Percentiles rank a stretch among this genome's conserved stretches.
Evolutionary conservation across 1,140 invertebrate species (phyloP).

Genomic region (Lepeophtheirus salmonis): DNA sequence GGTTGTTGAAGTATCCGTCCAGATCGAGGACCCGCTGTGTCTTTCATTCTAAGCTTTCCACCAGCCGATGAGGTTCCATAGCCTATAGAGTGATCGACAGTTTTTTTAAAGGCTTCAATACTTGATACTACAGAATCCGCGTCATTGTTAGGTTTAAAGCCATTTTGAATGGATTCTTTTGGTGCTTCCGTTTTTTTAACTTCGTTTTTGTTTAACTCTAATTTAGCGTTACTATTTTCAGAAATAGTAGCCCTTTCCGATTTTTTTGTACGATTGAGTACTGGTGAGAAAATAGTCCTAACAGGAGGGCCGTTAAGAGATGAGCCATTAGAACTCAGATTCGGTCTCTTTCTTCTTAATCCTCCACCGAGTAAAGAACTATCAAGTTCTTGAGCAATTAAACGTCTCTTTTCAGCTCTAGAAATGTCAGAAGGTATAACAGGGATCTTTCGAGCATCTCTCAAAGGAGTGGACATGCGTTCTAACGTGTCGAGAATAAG

Average conservation of each 20-base stretch:
- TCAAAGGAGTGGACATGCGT: background rate
- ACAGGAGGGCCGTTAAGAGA: background rate
- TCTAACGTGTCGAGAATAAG: slow-evolving; percentile 5
- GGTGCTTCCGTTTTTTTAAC: no score
- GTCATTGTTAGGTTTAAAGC: background rate
- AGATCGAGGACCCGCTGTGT: background rate
- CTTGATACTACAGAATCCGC: background rate
- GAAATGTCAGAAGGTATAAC: background rate
- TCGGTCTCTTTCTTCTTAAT: background rate
- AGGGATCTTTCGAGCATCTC: background rate
- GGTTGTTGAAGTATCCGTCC: background rate
- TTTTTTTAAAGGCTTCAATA: background rate
- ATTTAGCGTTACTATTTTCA: background rate
- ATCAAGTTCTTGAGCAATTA: background rate
- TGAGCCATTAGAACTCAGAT: background rate
- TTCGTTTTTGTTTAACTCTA: background rate
- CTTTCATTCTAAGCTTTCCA: background rate
- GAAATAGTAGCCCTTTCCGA: background rate
- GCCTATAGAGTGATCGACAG: background rate
- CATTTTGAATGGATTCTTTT: background rate
- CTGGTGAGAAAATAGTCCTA: background rate
- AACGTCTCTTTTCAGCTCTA: background rate
- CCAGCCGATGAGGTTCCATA: background rate
- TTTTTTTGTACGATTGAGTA: background rate
- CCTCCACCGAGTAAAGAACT: background rate